Conservation (phyloP, 2,888 invertebrate species). For the Coleophora deauratella region DNA sequence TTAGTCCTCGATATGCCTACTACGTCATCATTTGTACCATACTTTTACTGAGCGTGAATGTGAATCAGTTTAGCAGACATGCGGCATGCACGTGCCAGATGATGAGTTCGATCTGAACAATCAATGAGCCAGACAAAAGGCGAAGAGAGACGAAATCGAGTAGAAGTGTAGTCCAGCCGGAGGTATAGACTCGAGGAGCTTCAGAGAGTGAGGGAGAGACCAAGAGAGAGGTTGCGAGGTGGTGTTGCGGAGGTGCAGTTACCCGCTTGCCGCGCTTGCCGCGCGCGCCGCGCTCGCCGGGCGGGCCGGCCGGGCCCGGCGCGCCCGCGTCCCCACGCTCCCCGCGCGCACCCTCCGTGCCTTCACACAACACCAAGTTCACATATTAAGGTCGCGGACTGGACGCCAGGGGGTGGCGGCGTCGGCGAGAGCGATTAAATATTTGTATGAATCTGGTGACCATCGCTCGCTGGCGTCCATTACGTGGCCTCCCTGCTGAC, state of each 20-base stretch:
- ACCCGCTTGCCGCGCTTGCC: slow-evolving; percentile 96
- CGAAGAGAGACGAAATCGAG: background rate
- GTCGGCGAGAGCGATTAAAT: background rate
- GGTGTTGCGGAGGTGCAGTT: slow-evolving; percentile 41
- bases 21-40: slow-evolving; percentile 50
- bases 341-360: slow-evolving; percentile 79
- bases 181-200: too few species aligned
- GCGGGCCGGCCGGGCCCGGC: slow-evolving; percentile 82
- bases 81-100: slow-evolving; percentile 12
- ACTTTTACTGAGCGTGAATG: slow-evolving; percentile 22
- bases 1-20: slow-evolving; percentile 1
- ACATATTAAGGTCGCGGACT: slow-evolving; percentile 2
- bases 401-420: background rate
- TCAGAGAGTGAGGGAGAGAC: background rate
- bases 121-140: slow-evolving; percentile 1
- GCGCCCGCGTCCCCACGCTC: slow-evolving; percentile 87
- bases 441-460: too few species aligned
- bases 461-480: too few species aligned
- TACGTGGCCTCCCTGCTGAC: too few species aligned
- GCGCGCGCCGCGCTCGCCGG: slow-evolving; percentile 91
- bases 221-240: too few species aligned
- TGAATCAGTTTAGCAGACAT: slow-evolving; percentile 14
- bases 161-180: too few species aligned
- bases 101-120: too few species aligned
- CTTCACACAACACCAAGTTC: slow-evolving; percentile 44